Evolutionary conservation across 2,113 vertebrate genomes (phyloP), one percentile per base, ranked within the genome.

Genomic region (Boulengeromyrus knoepffleri): DNA sequence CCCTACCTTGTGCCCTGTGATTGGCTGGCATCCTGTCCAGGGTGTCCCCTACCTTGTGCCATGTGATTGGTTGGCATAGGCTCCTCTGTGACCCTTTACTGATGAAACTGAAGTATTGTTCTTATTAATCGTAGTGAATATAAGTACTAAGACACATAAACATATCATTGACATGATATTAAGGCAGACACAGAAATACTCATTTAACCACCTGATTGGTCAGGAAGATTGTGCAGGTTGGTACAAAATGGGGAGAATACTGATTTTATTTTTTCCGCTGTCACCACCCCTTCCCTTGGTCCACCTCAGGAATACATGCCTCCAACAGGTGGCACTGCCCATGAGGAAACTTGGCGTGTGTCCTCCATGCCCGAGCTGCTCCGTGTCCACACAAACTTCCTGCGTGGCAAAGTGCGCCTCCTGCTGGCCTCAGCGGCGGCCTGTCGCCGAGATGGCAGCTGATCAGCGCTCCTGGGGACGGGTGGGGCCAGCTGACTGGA

Each of bases 391-490:
- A 89, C 95, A 89, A 96, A 96, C 91, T 97, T 97, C 92, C 93
- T 97, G 91, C 93, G 96, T 49, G 96, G 96, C 66, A 97, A 97
- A 93, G 95, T 96, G 90, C 94, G 87, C 85, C 94, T 94, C 89
- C 94, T 97, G 36, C 91, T 96, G 5, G n/a, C 62, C 0, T 93
- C 90, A 15, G 95, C 96, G n/a, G 93, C 94, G 70, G 94, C 94
- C 56, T 97, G 96, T 90, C 93, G 93, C 89, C 93, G 93, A 89
- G 93, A 94, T 31, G 91, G 92, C 92, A 95, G 95, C 94, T 96
- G 95, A 96, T 94, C n/a, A 3, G 58, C 87, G 50, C 19, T 27
- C 47, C 17, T 21, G 21, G 70, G 58, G 10, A 50, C 85, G 85
- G n/a, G 86, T 80, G 5, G 92, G 90, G 86, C 6, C 90, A 92